These are phyloP conservation scores for Myiotriccus ornatus DNA, from an alignment of 2,797 vertebrate genomes.

Conservation along the genomic window DNA sequence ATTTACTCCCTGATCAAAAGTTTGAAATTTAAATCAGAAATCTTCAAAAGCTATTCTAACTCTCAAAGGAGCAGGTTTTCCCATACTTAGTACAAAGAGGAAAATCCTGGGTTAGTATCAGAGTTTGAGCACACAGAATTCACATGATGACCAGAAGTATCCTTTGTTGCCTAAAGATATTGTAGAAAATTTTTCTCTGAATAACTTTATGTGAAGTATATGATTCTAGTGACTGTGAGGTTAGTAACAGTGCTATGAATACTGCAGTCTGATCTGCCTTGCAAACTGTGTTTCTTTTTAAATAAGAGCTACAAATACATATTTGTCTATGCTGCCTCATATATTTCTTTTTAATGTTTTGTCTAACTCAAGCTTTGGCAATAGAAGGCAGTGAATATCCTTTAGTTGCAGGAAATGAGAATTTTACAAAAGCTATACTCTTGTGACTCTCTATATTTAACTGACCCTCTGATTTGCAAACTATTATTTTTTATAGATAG, in stretches of 20 bases:
- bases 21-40: slow-evolving; percentile 82
- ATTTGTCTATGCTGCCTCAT: slow-evolving; percentile 10
- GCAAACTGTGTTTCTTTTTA: slow-evolving; percentile 56
- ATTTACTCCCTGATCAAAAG: slow-evolving; percentile 73
- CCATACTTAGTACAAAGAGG: slow-evolving; percentile 72
- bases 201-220: background rate
- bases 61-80: slow-evolving; percentile 75
- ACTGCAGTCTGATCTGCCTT: slow-evolving; percentile 50
- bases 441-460: background rate
- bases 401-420: slow-evolving; percentile 12
- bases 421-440: background rate
- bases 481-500: background rate
- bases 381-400: background rate
- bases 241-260: background rate
- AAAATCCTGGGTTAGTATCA: slow-evolving; percentile 69
- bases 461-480: background rate
- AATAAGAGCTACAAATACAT: slow-evolving; percentile 21
- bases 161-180: slow-evolving; percentile 56
- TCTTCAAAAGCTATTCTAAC: slow-evolving; percentile 74
- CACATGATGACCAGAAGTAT: slow-evolving; percentile 67
- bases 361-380: background rate
- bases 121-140: slow-evolving; percentile 59
- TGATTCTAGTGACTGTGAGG: background rate
- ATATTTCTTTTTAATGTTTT: slow-evolving; percentile 49
- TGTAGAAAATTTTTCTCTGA: slow-evolving; percentile 3